Evolutionary conservation across 1,140 invertebrate species (phyloP), one percentile per base, ranked within the genome.

Genomic region (Bombus pascuorum): DNA sequence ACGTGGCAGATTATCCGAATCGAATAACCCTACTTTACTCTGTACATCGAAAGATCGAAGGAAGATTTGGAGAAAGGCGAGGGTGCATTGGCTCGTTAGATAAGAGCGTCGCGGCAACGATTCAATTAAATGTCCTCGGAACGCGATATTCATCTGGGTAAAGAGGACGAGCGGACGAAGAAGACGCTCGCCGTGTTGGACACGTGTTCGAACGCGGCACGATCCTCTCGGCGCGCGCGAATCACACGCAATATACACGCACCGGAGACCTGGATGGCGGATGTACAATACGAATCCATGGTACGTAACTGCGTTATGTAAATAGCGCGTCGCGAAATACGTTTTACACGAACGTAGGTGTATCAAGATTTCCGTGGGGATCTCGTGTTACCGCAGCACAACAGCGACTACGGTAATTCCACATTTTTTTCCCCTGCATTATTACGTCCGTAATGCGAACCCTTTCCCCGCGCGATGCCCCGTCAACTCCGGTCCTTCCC

Each of bases 351-450:
- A 75, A 88, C 87, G 89, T 87, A 88, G 85, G 87, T 91, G 89
- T 92, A 92, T 91, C 91, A 90, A 92, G 91, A 92, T 92, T 92
- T 92, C 91, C 91, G 82, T 84, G 88, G 86, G 86, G 87, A 88
- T 92, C 91, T 92, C 91, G 88, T 80, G 80, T 91, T 91, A 91
- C 89, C 74, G 59, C 34, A 9, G 59, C 75, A n/a, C 75, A 71
- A 57, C 39, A 66, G 39, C 81, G 76, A 86, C 37, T 76, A 76
- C 81, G 82, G 88, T 83, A 78, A 84, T 86, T 89, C 66, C 59
- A 78, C n/a, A 66, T 65, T 83, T 89, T 83, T 86, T 78, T 39
- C 65, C 8, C 57, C 44, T 25, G 71, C 83, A 62, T 89, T 89
- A 89, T 89, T 89, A 86, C 74, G 75, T 89, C 80, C 87, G 87